phyloP scores from a whole-genome alignment of 2,888 invertebrate genomes.

The Ceramica pisi region DNA sequence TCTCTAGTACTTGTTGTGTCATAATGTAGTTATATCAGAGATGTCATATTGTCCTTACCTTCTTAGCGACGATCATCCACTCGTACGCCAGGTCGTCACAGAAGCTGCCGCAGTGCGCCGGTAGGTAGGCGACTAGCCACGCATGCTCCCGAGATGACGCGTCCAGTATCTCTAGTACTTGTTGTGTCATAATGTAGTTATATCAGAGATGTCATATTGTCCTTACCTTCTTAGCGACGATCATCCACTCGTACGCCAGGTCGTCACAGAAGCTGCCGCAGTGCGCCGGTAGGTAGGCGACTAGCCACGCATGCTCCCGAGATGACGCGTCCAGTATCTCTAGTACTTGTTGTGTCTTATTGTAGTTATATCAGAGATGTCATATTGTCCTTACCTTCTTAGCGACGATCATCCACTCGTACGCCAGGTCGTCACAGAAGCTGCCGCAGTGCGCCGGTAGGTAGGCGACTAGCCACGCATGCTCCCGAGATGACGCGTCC shows the following conservation, averaged over 20 bases:
- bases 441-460: too few species aligned
- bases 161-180: too few species aligned
- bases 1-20: background rate
- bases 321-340: constrained; percentile 77
- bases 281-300: constrained; percentile 79
- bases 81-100: constrained; percentile 72
- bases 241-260: constrained; percentile 78
- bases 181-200: too few species aligned
- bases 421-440: too few species aligned
- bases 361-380: too few species aligned
- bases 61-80: constrained; percentile 80
- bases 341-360: constrained; percentile 58
- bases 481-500: too few species aligned
- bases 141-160: too few species aligned
- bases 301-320: constrained; percentile 81
- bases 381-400: too few species aligned
- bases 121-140: constrained; percentile 73
- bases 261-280: constrained; percentile 76
- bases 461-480: too few species aligned
- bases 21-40: background rate
- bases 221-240: constrained; percentile 79
- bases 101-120: too few species aligned
- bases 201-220: background rate
- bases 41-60: constrained; percentile 69
- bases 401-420: too few species aligned